Conservation (phyloP, 2,797 vertebrate species). For the Rallus crepitans region DNA sequence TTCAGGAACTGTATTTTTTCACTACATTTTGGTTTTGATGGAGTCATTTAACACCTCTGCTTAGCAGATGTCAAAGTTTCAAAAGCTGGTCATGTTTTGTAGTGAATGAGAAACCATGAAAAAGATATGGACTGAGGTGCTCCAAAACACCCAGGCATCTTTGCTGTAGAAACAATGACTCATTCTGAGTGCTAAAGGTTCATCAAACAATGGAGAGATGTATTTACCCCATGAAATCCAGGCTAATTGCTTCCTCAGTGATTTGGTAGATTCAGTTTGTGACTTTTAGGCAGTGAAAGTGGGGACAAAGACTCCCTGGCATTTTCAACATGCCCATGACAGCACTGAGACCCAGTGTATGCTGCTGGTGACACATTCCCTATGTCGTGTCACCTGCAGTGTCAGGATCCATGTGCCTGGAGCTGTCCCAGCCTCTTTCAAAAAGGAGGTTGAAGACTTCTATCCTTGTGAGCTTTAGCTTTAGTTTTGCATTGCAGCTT, state of each 20-base stretch:
- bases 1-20: background rate
- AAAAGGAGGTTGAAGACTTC: background rate
- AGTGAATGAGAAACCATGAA: background rate
- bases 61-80: background rate
- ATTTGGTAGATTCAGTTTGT: background rate
- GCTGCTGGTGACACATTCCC: background rate
- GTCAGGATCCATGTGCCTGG: background rate
- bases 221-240: background rate
- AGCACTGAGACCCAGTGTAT: background rate
- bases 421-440: background rate
- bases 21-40: background rate
- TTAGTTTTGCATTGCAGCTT: background rate
- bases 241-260: background rate
- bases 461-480: background rate
- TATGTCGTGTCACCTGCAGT: fast-evolving
- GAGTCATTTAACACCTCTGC: background rate
- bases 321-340: background rate
- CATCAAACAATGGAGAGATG: background rate
- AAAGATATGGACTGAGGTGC: background rate
- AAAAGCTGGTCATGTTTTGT: background rate
- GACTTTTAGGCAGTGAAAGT: background rate
- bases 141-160: background rate
- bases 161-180: background rate
- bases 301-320: background rate
- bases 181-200: background rate